Evolutionary conservation across 2,797 vertebrate genomes (phyloP), one percentile per base, ranked within the genome.

Genomic region (Rhynchotus rufescens): DNA sequence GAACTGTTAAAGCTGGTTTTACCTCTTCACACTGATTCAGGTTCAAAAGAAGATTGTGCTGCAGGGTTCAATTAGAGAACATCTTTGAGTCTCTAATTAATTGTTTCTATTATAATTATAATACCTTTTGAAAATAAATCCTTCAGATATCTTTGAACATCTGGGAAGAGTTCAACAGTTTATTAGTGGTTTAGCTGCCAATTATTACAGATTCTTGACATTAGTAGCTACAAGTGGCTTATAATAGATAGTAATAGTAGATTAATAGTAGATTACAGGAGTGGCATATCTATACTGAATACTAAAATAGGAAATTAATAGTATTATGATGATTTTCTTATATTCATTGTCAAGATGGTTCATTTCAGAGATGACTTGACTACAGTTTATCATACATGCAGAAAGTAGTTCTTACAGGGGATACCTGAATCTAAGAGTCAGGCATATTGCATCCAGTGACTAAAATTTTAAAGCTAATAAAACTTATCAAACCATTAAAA

Each of bases 61-160:
- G n/a, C 66, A 72, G 73, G 76, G 59, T 80, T 94, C 88, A 87
- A 85, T 93, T 90, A 83, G 65, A 59, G 81, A 88, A 66, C 36
- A 61, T 86, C 62, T 90, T 45, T 72, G 90, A 87, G 62, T 68
- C 59, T 82, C 88, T 93, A 91, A 91, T 91, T 93, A 88, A 86
- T 73, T 90, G 36, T 89, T 59, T 91, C 17, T 52, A 13, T 79
- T 96, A 69, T 74, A 91, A 80, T 91, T 90, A 78, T 85, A 84
- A 72, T 34, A 21, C 78, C 49, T 84, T 90, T 62, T 66, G 60
- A 92, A 94, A 91, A 82, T 68, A 84, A 82, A 86, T 94, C 66
- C 90, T 88, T 20, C 54, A 88, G 57, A 88, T 75, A 22, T 72
- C n/a, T 64, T 82, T 49, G 54, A 92, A 90, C 36, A 74, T 90